Evolutionary conservation across 2,888 invertebrate genomes (phyloP).

Genomic region (Drosophila antonietae): DNA sequence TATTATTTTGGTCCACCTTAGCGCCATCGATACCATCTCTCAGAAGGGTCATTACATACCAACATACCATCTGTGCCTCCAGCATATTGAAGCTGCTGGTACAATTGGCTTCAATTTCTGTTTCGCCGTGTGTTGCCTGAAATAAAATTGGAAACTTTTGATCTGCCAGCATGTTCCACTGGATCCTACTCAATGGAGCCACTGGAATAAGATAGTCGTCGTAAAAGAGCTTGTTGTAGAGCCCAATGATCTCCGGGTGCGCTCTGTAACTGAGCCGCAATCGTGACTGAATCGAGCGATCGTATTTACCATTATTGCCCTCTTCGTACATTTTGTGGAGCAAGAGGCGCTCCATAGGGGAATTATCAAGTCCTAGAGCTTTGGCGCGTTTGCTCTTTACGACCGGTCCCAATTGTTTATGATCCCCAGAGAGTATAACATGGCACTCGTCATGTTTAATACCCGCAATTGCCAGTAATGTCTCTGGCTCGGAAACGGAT

Average conservation of each 20-base stretch:
- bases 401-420: constrained; percentile 90
- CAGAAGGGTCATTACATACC: constrained; percentile 86
- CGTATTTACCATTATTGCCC: constrained; percentile 76
- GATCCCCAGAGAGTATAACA: constrained; percentile 90
- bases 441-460: constrained; percentile 83
- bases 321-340: constrained; percentile 83
- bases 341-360: constrained; percentile 90
- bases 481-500: constrained; percentile 89
- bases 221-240: constrained; percentile 91
- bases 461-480: constrained; percentile 86
- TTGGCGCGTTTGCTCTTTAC: constrained; percentile 83
- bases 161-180: constrained; percentile 84
- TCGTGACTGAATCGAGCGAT: constrained; percentile 89
- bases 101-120: constrained; percentile 37
- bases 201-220: constrained; percentile 86
- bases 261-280: constrained; percentile 91
- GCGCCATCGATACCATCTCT: constrained; percentile 83
- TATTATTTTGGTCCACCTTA: constrained; percentile 84
- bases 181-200: constrained; percentile 58
- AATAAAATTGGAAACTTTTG: constrained; percentile 86
- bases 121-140: constrained; percentile 86
- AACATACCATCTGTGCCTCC: constrained; percentile 87
- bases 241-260: constrained; percentile 87
- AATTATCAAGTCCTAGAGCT: constrained; percentile 81
- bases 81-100: constrained; percentile 86